Conservation (phyloP, 2,797 vertebrate species). For the Amblyraja radiata region DNA sequence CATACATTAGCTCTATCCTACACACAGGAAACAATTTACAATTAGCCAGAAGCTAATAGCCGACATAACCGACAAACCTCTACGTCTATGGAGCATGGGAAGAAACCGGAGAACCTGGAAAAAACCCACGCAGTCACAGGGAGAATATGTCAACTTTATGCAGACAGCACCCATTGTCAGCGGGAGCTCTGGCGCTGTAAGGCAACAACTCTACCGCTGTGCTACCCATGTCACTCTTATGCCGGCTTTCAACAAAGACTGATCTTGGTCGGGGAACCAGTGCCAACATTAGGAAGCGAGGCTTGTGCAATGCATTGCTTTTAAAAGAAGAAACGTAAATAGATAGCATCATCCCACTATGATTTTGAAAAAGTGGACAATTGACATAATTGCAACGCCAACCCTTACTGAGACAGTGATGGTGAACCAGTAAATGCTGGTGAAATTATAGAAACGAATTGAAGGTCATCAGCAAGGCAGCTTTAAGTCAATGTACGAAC, state of each 20-base stretch:
- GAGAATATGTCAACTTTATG: no score
- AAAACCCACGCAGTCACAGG: no score
- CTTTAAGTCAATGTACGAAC: background rate
- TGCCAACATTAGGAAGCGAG: background rate
- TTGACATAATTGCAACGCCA: background rate
- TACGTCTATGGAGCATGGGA: no score
- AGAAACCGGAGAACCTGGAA: no score
- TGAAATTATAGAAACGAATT: background rate
- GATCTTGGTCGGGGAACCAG: background rate
- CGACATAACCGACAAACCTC: no score
- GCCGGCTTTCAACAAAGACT: background rate
- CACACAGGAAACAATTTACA: no score
- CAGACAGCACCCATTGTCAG: no score
- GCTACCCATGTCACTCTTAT: background rate
- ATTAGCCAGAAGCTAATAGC: no score
- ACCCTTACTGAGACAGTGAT: background rate
- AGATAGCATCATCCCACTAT: background rate
- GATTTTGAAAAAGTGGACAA: background rate
- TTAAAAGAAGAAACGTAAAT: background rate
- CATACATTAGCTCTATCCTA: no score
- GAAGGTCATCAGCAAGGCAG: background rate
- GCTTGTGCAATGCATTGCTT: background rate
- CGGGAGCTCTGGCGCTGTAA: no score
- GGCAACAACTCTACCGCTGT: no score
- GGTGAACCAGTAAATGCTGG: background rate